phyloP scores from a whole-genome alignment of 1,140 invertebrate genomes.

The Solen grandis region DNA sequence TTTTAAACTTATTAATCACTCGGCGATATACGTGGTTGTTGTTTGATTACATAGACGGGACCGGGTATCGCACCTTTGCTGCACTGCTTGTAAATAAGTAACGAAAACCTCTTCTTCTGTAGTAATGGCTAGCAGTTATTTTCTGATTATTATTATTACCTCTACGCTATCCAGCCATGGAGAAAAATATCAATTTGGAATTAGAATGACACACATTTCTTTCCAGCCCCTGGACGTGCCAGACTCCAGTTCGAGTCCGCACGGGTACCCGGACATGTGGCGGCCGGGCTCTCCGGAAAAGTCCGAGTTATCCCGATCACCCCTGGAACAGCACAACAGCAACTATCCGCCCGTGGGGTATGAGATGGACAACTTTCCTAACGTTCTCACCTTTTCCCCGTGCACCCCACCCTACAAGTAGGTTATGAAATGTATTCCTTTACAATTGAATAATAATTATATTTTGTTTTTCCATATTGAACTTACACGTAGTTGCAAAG shows the following conservation, averaged over 20 bases:
- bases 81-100: too few species aligned
- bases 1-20: too few species aligned
- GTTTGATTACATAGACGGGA: too few species aligned
- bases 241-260: conserved; percentile 43
- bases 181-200: too few species aligned
- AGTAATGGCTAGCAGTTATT: too few species aligned
- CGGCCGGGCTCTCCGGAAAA: conserved; percentile 29
- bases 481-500: neutral
- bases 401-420: conserved; percentile 61
- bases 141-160: too few species aligned
- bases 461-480: neutral
- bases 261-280: conserved; percentile 48
- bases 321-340: conserved; percentile 1
- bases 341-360: neutral
- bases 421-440: conserved; percentile 2
- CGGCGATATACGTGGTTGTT: too few species aligned
- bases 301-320: conserved; percentile 9
- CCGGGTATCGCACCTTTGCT: too few species aligned
- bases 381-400: conserved; percentile 60
- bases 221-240: conserved; percentile 19
- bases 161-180: too few species aligned
- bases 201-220: neutral
- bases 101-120: too few species aligned
- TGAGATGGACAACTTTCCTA: conserved; percentile 47
- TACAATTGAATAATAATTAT: neutral